These are phyloP conservation scores for Drosophila pandora DNA, from an alignment of 1,140 invertebrate genomes.

Conservation along the genomic window DNA sequence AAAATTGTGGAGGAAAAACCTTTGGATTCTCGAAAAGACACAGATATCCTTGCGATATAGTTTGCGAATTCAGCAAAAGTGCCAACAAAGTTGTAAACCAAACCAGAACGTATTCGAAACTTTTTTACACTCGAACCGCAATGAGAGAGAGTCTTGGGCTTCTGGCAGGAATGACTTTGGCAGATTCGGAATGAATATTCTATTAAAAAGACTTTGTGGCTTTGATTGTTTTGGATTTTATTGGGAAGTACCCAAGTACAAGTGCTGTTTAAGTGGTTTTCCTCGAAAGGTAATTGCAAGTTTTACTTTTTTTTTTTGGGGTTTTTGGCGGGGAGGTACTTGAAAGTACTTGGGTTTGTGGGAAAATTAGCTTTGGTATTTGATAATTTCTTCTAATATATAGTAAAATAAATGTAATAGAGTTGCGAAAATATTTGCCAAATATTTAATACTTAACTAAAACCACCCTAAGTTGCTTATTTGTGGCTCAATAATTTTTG, in stretches of 20 bases:
- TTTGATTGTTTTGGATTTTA: background rate
- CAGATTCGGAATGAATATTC: background rate
- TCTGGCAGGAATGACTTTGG: background rate
- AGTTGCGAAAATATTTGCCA: too few relatives aligned
- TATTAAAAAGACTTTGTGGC: conserved; percentile 3
- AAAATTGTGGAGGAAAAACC: background rate
- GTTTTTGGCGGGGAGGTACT: too few relatives aligned
- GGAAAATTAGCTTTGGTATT: too few relatives aligned
- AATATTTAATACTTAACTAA: too few relatives aligned
- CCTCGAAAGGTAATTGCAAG: background rate
- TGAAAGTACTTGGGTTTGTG: too few relatives aligned
- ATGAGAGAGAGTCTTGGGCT: background rate
- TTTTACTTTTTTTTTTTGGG: too few relatives aligned
- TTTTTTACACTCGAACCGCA: conserved; percentile 5
- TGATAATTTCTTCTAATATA: too few relatives aligned
- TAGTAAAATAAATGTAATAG: too few relatives aligned
- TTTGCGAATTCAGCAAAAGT: conserved; percentile 3
- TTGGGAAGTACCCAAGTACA: background rate
- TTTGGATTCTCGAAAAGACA: background rate
- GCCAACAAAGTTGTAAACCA: conserved; percentile 3
- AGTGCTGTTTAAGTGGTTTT: background rate
- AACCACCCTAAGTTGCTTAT: too few relatives aligned
- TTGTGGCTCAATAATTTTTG: too few relatives aligned
- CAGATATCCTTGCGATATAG: background rate
- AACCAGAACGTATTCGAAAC: background rate